Base-by-base conservation (phyloP, 2,888 invertebrate species). In the Anoplius nigerrimus region DNA sequence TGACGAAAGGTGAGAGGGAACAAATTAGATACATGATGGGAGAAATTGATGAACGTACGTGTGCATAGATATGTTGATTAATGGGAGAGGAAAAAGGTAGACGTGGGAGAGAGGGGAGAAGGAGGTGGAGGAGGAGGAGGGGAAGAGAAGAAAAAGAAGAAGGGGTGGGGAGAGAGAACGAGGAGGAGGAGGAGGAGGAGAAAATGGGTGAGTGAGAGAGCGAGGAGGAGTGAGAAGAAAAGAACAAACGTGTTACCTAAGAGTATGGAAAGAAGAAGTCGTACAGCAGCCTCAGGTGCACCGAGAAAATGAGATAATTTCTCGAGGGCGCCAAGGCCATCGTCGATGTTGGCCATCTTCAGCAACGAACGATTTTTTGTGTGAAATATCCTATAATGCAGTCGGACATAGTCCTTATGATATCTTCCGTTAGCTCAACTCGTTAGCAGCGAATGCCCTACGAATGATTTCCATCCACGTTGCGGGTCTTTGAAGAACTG, bases 221-320 rank as follows among this genome's bases (percentile, higher is more conserved):
- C 21, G 46, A 18, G 13, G 21, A 15, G 8, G 43, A 24, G 34
- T 6, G 21, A 43, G 34, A 56, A 13, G 20, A 21, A 42, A 16
- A 11, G 15, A 24, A 54, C 16, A 27, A 27, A 2, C 20, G 16
- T 48, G 45, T 92, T 91, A 89, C 93, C 92, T 80, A 92, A 88
- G 18, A 94, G 72, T 69, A 94, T 91, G 0, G 94, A 93, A 43
- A 93, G 80, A 0, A 95, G 83, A 13, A 95, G 89, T 8, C 93
- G 91, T 0, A 94, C 73, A 0, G 93, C 94, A 15, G 93, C 92
- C 69, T 92, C 92, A 0, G 93, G 91, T 0, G 92, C 91, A 0
- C 93, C 93, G 56, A 93, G 85, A 0, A 88, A 48, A 24, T 80
- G 77, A 0, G 93, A 91, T 2, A 92, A 62, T 27, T 62, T 71